Evolutionary conservation across 1,140 invertebrate genomes (phyloP), one percentile per base, ranked within the genome.

Genomic region (Zaprionus ornatus): DNA sequence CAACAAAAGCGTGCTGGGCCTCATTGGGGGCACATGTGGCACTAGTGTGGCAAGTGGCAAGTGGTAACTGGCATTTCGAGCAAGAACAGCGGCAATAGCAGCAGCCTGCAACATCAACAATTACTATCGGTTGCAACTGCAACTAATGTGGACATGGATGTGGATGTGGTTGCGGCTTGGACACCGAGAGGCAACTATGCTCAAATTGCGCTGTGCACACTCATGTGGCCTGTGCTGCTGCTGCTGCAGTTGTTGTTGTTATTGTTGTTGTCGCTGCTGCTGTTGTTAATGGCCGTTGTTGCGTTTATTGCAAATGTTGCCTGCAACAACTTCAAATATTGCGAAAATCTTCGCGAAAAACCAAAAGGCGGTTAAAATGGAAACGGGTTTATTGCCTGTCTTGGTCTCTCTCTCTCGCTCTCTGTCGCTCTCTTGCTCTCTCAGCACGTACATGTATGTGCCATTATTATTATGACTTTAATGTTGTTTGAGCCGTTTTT

Each of bases 291-390:
- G 80, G 83, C 88, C 77, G 84, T 40, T 61, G 74, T 78, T 82
- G 79, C 82, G 82, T 80, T 82, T 83, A 74, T 88, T 88, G 77
- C 84, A 76, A 79, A 79, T 87, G 25, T 85, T 60, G 77, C 74
- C 74, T 77, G 81, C 73, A 81, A 71, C 74, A 74, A 75, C 76
- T 78, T 77, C 80, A 88, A 80, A 88, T 74, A 82, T 91, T 91
- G 87, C 80, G 80, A 83, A 90, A 91, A 87, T 78, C 72, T 91
- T 69, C 73, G 74, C 72, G 66, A 80, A 91, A 91, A 82, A 45
- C 76, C 79, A 80, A 91, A 82, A 88, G 71, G 67, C 69, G 70
- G 52, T 72, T 71, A 66, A 80, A 74, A 70, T 50, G 59, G 69
- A 82, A 87, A 87, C 83, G 66, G 64, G 83, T 87, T 87, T 80